Percentiles rank a stretch among this genome's conserved stretches.
phyloP scores from a whole-genome alignment of 2,113 vertebrate species.

The Hippocampus barbouri region DNA sequence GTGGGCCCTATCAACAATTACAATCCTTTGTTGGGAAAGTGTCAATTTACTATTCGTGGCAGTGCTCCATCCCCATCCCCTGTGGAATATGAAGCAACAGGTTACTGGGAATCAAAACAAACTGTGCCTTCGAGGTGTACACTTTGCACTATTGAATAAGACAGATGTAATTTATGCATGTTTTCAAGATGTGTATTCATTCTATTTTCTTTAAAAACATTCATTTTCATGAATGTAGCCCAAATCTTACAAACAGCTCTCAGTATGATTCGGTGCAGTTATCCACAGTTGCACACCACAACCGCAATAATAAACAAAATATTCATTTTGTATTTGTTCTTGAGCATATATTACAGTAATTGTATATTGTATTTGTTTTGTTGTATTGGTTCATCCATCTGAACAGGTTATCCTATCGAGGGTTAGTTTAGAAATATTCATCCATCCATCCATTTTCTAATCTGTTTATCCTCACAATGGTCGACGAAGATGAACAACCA shows the following conservation, averaged over 20 bases:
- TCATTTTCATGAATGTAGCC: not conserved
- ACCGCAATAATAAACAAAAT: not conserved
- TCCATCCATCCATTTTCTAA: no score
- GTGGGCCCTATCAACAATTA: not conserved
- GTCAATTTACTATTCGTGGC: not conserved
- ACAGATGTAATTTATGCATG: not conserved
- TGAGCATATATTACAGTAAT: not conserved
- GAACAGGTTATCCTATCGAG: no score
- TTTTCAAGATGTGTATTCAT: not conserved
- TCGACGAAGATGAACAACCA: no score
- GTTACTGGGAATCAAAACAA: constrained; percentile 11
- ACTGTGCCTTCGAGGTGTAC: constrained; percentile 51
- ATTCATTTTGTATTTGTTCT: not conserved
- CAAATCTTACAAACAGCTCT: not conserved
- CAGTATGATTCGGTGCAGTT: not conserved
- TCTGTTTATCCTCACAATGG: no score
- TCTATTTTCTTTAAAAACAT: not conserved
- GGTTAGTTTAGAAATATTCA: no score
- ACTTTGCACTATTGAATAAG: not conserved
- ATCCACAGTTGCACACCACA: not conserved
- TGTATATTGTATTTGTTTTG: not conserved
- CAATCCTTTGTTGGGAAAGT: not conserved
- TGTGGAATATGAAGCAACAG: not conserved
- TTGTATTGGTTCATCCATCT: not conserved
- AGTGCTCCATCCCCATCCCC: no score